Evolutionary conservation across 2,113 vertebrate species (phyloP).

Genomic region (Psammodynastes pulverulentus): DNA sequence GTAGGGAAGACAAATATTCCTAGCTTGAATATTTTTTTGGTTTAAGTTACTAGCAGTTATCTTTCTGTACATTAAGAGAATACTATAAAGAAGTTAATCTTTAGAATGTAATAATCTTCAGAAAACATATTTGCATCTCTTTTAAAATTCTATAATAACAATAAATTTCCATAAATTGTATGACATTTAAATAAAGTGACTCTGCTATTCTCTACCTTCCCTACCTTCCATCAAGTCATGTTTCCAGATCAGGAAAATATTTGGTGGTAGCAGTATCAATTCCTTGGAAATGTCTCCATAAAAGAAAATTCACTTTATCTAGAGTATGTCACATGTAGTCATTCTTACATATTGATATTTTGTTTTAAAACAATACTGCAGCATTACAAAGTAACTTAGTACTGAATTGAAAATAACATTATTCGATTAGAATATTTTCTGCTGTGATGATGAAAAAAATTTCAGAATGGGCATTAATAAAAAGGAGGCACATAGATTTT

Average conservation of each 20-base stretch:
- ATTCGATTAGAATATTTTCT: neutral
- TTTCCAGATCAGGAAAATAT: neutral
- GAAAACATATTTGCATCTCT: neutral
- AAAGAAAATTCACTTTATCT: neutral
- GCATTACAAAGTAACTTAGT: neutral
- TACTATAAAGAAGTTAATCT: neutral
- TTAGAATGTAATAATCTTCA: neutral
- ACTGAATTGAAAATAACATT: neutral
- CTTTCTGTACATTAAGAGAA: neutral
- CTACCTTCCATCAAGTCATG: neutral
- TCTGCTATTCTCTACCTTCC: neutral
- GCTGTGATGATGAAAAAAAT: neutral
- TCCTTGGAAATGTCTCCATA: neutral
- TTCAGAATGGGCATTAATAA: neutral
- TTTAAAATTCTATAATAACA: neutral
- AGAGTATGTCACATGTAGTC: neutral
- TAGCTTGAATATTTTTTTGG: neutral
- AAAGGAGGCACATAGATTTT: neutral
- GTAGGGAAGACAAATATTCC: neutral
- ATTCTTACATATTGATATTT: neutral
- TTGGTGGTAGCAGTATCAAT: neutral
- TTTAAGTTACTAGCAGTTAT: neutral
- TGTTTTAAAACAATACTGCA: neutral
- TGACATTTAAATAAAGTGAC: neutral
- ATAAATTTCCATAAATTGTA: neutral